phyloP scores from a whole-genome alignment of 2,113 vertebrate species.

The Protobothrops mucrosquamatus region DNA sequence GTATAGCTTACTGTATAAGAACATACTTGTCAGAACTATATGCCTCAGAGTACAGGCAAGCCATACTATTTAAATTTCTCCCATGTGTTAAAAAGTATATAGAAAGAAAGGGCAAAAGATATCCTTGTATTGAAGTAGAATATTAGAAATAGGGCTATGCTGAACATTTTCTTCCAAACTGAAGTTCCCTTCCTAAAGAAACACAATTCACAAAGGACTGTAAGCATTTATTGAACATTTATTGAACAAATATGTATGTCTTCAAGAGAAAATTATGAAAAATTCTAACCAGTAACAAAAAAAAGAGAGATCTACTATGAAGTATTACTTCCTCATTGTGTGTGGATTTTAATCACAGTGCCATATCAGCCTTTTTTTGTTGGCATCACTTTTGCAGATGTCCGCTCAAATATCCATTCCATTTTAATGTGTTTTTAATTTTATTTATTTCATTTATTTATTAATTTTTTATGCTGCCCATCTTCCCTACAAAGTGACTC shows the following conservation, averaged over 20 bases:
- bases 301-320: too few species aligned
- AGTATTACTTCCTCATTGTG: background rate
- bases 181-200: background rate
- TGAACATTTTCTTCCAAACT: background rate
- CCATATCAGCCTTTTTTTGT: background rate
- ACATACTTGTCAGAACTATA: background rate
- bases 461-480: background rate
- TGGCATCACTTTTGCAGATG: background rate
- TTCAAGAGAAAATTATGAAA: background rate
- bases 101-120: background rate
- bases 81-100: background rate
- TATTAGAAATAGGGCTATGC: background rate
- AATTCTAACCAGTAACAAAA: background rate
- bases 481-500: background rate
- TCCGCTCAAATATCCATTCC: background rate
- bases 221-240: background rate
- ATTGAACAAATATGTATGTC: background rate
- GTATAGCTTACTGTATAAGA: background rate
- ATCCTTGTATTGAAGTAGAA: background rate
- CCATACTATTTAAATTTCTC: background rate
- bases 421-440: background rate
- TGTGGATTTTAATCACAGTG: background rate
- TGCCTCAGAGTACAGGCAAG: background rate
- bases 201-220: background rate
- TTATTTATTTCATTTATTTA: background rate